A percentile compares a stretch with the other conserved stretches of the same genome.
These are phyloP conservation scores for Euphonia xanthogaster DNA, from an alignment of 2,797 vertebrate genomes.

Conservation along the genomic window DNA sequence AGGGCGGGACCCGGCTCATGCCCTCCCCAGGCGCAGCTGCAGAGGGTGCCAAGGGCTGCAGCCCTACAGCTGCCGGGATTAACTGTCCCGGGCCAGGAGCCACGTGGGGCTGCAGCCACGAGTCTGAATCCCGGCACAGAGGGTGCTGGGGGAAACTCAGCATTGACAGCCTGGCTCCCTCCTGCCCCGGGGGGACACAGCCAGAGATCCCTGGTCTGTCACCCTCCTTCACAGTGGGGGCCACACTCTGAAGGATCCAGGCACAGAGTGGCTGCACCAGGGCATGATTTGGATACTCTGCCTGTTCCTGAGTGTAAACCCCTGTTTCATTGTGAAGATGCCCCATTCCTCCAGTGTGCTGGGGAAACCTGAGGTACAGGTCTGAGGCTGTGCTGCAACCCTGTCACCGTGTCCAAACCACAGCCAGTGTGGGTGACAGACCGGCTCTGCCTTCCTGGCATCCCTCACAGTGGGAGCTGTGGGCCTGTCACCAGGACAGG, in stretches of 20 bases:
- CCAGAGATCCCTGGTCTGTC: not conserved
- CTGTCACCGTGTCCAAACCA: accelerated
- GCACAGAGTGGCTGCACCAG: not conserved
- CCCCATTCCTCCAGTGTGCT: accelerated
- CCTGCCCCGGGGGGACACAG: accelerated
- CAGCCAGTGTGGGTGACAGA: accelerated
- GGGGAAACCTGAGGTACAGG: not conserved
- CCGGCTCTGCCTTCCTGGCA: accelerated
- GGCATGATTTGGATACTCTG: not conserved
- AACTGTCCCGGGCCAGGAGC: not conserved
- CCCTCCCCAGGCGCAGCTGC: accelerated
- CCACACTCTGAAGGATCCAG: not conserved
- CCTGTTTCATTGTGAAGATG: accelerated
- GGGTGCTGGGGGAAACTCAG: not conserved
- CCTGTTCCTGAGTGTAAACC: accelerated
- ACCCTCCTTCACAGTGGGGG: accelerated
- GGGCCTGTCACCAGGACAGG: not conserved
- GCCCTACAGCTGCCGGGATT: not conserved
- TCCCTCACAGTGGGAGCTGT: accelerated
- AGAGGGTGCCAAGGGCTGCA: not conserved
- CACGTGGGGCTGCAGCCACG: not conserved
- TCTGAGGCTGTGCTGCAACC: not conserved
- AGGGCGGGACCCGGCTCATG: accelerated
- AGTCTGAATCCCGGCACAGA: accelerated
- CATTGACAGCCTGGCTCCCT: not conserved